Evolutionary conservation across 2,113 vertebrate species (phyloP), one percentile per base, ranked within the genome.

Genomic region (Diglossa brunneiventris): DNA sequence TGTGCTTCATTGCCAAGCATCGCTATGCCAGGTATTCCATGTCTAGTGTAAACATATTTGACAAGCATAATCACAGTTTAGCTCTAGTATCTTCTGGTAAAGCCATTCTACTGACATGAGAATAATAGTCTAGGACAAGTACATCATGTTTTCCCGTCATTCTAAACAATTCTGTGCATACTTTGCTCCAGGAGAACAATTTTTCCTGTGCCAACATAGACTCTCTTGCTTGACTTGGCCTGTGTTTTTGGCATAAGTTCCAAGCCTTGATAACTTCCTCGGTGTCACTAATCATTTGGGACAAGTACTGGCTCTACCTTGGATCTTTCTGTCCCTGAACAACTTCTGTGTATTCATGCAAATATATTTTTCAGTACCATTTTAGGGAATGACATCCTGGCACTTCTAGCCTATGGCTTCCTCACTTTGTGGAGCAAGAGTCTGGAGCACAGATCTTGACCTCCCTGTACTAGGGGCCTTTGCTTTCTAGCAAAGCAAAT

Each of bases 41-140:
- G 94, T 92, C 86, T 93, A 47, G 22, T 78, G 76, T 89, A 94
- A 97, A 95, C 89, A 94, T 30, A 89, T 90, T 92, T 97, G 96
- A 96, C 94, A 95, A 84, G 86, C 80, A 90, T 92, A 95, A 96
- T 95, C 96, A 94, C 80, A 87, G 89, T 96, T 96, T 92, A 92
- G 61, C 61, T 92, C 44, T 15, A 84, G 76, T 94, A 87, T 93
- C 91, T 95, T 94, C 86, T 72, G 44, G 73, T 81, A 89, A 94
- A 93, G 80, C 91, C 92, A 75, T 89, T 69, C 95, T 87, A 75
- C 61, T 94, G 94, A 94, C 87, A 92, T 56, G 91, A 94, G 76
- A 94, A 95, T 96, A 96, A 96, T 92, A 87, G 91, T 75, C 86
- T 91, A 84, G 95, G 95, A 95, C 95, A 97, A 95, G 94, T 72